Conservation (phyloP, 1,140 invertebrate species). For the Dendroctonus ponderosae region DNA sequence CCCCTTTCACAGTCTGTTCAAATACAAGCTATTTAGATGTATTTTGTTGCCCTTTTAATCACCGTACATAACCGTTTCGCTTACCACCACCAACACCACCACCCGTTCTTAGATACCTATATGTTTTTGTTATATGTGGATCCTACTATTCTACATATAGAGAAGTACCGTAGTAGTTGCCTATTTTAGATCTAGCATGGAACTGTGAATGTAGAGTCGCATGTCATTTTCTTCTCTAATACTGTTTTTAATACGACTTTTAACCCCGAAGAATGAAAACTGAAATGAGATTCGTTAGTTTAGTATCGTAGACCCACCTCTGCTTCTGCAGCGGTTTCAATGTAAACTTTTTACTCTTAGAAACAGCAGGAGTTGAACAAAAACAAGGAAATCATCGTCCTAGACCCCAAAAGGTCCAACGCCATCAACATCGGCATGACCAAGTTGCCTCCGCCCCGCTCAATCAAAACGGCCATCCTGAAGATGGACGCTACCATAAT, state of each 20-base stretch:
- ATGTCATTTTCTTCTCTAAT: background rate
- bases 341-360: constrained; percentile 54
- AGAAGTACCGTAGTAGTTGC: too few relatives aligned
- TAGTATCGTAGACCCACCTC: background rate
- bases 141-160: too few relatives aligned
- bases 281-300: too few relatives aligned
- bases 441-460: constrained; percentile 92
- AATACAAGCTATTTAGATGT: constrained; percentile 1
- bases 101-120: too few relatives aligned
- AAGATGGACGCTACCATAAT: constrained; percentile 99
- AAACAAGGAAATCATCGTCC: constrained; percentile 92
- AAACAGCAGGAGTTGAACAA: constrained; percentile 92
- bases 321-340: background rate
- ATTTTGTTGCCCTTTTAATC: background rate
- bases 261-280: too few relatives aligned
- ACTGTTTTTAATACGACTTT: too few relatives aligned
- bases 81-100: too few relatives aligned
- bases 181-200: too few relatives aligned
- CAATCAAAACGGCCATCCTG: constrained; percentile 96
- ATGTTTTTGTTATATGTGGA: too few relatives aligned
- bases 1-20: too few relatives aligned
- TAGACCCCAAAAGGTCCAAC: constrained; percentile 97
- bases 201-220: too few relatives aligned
- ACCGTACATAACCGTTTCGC: too few relatives aligned
- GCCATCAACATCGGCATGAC: constrained; percentile 99